These are phyloP conservation scores for Clarias macrocephalus DNA, from an alignment of 2,113 vertebrate genomes.

Conservation along the genomic window DNA sequence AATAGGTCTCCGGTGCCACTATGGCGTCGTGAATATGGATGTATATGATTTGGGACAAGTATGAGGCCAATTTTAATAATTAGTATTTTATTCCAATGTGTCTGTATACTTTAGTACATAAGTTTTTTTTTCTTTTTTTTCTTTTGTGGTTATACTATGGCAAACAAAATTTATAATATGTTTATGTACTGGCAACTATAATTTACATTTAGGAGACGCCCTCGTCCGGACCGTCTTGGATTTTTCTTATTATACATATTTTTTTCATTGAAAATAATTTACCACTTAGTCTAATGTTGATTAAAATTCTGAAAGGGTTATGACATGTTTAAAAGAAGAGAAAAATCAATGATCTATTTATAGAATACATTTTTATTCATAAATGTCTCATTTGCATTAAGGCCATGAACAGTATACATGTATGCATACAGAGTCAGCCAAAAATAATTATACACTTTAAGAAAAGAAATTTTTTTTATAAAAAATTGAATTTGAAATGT, in stretches of 20 bases:
- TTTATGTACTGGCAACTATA: neutral
- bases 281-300: neutral
- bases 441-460: too few species aligned
- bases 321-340: neutral
- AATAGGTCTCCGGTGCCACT: neutral
- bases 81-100: slow-evolving; percentile 72
- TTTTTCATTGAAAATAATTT: too few species aligned
- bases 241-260: too few species aligned
- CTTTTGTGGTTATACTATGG: slow-evolving; percentile 64
- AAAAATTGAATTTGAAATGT: too few species aligned
- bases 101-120: slow-evolving; percentile 76
- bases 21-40: neutral
- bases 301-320: neutral
- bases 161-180: neutral
- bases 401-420: neutral
- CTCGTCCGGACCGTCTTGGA: too few species aligned
- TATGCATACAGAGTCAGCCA: too few species aligned
- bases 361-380: too few species aligned
- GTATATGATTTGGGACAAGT: neutral
- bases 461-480: too few species aligned
- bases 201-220: neutral
- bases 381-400: neutral
- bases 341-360: neutral
- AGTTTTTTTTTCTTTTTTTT: slow-evolving; percentile 29
- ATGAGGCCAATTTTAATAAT: neutral